Evolutionary conservation across 2,113 vertebrate genomes (phyloP).

Genomic region (Syngnathus scovelli): DNA sequence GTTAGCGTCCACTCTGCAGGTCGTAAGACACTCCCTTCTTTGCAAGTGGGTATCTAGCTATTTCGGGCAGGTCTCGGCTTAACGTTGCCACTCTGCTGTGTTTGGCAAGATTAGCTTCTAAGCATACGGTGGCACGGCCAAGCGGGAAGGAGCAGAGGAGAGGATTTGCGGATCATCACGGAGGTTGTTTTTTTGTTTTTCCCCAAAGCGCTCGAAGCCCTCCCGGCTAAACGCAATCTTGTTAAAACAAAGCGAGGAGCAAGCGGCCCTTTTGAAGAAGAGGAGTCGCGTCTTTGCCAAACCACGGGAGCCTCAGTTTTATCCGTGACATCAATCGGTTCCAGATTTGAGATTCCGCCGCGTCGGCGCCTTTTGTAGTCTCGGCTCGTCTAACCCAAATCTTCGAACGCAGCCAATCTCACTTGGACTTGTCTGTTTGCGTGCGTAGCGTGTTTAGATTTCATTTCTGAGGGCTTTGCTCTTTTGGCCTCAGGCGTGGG

Average conservation of each 20-base stretch:
- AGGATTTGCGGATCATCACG: conserved; percentile 33
- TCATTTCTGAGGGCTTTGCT: background rate
- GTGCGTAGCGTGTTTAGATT: conserved; percentile 6
- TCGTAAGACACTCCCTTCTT: conserved; percentile 15
- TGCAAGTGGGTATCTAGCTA: conserved; percentile 10
- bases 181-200: conserved; percentile 33
- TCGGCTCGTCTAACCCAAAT: conserved; percentile 21
- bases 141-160: conserved; percentile 14
- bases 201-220: conserved; percentile 37
- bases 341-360: conserved; percentile 56
- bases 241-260: conserved; percentile 43
- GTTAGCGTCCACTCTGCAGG: conserved; percentile 12
- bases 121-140: conserved; percentile 21
- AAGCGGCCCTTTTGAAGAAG: conserved; percentile 51
- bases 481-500: conserved; percentile 74
- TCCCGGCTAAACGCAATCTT: conserved; percentile 35
- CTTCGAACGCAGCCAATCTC: conserved; percentile 28
- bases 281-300: conserved; percentile 33
- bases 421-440: background rate
- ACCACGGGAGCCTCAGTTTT: conserved; percentile 52
- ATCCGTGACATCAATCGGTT: conserved; percentile 55
- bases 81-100: conserved; percentile 14
- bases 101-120: conserved; percentile 24
- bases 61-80: conserved; percentile 27
- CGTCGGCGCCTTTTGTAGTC: conserved; percentile 39